Base-by-base conservation (phyloP, 2,113 vertebrate genomes). In the Myiozetetes cayanensis region DNA sequence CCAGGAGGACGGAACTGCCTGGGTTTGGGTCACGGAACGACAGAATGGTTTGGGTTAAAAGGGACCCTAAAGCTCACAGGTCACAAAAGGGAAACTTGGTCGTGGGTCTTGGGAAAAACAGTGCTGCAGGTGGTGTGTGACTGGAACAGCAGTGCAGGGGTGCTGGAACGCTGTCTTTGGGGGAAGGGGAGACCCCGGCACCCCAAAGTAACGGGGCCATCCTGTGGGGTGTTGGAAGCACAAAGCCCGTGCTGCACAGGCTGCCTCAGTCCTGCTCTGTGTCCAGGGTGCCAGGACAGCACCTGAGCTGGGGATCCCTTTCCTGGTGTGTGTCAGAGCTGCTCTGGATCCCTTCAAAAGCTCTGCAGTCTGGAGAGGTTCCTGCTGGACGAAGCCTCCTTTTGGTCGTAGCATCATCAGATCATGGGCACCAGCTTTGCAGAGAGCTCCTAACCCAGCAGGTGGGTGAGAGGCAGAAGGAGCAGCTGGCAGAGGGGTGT, bases 121-220 rank as follows among this genome's bases (percentile, higher is more conserved):
- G 46, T 21, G 22, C 2, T n/a, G 55, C 8, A 17, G 27, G n/a
- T 33, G 31, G 4, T 55, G 17, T 11, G 30, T 1, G 7, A 6
- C 20, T n/a, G 50, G 55, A 39, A 15, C 4, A 23, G 65, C 15
- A 37, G 8, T 18, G 66, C 13, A 11, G 39, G 13, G 24, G 4
- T n/a, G 10, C 21, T 56, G 56, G 30, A 31, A 6, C 41, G 30
- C 18, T 8, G 3, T 31, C 18, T 17, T 12, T 22, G 67, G 37
- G 10, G 13, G 30, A 19, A 50, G 6, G 25, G 23, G n/a, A 41
- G 37, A 56, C 7, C 12, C 15, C 23, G 13, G 74, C 41, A 24
- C 3, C n/a, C 6, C 0, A 4, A 9, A 30, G 10, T 47, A 28
- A 9, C 0, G 2, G 12, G 27, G 30, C 25, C 8, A 15, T 67